Percentiles rank a stretch among this genome's conserved stretches.
Evolutionary conservation across 2,113 vertebrate species (phyloP).

Genomic region (Illadopsis cleaveri): DNA sequence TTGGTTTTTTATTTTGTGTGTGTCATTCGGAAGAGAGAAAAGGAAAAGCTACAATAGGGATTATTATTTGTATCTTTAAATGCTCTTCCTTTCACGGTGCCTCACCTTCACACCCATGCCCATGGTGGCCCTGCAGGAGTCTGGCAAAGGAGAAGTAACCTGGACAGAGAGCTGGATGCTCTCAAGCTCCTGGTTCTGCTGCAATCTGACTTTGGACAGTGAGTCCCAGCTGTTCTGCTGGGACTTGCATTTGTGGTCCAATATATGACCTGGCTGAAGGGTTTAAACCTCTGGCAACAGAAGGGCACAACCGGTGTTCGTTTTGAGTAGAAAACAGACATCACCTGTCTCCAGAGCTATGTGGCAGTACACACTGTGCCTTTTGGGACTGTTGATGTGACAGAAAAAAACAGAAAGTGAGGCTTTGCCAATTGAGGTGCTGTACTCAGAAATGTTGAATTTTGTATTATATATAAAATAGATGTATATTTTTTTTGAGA

Average conservation of each 20-base stretch:
- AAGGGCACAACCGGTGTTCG: neutral
- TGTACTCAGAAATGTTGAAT: neutral
- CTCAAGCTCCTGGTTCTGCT: neutral
- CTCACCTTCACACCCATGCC: neutral
- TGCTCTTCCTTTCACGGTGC: neutral
- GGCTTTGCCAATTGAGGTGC: rapidly evolving
- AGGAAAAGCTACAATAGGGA: rapidly evolving
- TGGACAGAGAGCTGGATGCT: neutral
- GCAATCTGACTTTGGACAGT: neutral
- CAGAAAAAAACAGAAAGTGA: neutral
- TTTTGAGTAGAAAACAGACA: neutral
- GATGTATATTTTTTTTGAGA: neutral
- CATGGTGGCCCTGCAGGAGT: neutral
- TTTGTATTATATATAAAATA: neutral
- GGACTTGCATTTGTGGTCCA: neutral
- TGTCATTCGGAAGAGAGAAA: neutral
- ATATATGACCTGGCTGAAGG: neutral
- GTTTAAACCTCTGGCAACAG: neutral
- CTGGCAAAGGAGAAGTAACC: neutral
- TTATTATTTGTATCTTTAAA: neutral
- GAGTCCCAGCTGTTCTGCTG: neutral
- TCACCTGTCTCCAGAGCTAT: neutral
- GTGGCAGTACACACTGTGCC: neutral
- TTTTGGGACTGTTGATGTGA: neutral
- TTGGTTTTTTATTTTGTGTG: neutral